Conservation (phyloP, 2,888 invertebrate genomes). For the Watsonalla cultraria region DNA sequence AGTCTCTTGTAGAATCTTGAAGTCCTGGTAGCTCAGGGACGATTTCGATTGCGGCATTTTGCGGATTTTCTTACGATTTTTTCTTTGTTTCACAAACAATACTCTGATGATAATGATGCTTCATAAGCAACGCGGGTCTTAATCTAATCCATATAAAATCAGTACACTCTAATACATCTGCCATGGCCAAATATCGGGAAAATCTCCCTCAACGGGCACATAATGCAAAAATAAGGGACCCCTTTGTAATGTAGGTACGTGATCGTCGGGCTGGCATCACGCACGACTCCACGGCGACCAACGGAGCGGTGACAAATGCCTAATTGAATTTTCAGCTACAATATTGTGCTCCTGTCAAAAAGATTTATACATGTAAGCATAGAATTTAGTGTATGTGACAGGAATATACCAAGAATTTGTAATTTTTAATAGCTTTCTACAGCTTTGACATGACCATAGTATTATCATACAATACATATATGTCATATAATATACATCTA, state of each 20-base stretch:
- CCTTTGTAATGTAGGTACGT: constrained; percentile 39
- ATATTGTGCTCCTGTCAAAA: constrained; percentile 45
- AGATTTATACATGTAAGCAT: constrained; percentile 41
- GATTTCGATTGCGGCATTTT: too few species aligned
- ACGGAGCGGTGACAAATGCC: constrained; percentile 60
- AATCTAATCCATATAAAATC: neutral
- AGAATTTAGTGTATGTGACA: too few species aligned
- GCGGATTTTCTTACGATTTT: too few species aligned
- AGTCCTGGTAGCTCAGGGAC: too few species aligned
- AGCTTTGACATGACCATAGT: too few species aligned
- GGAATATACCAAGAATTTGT: constrained; percentile 5
- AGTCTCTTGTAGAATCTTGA: too few species aligned
- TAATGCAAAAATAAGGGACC: constrained; percentile 50
- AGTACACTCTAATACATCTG: neutral
- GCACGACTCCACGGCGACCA: constrained; percentile 50
- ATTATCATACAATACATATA: too few species aligned
- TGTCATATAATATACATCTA: too few species aligned
- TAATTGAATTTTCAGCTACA: constrained; percentile 67
- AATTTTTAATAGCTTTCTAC: neutral
- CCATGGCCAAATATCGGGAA: constrained; percentile 4
- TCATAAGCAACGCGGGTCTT: too few species aligned
- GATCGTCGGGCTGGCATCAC: constrained; percentile 44
- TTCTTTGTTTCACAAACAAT: too few species aligned
- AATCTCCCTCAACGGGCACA: constrained; percentile 21
- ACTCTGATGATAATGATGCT: too few species aligned